Base-by-base conservation (phyloP, 2,113 vertebrate genomes). In the Rattus rattus region DNA sequence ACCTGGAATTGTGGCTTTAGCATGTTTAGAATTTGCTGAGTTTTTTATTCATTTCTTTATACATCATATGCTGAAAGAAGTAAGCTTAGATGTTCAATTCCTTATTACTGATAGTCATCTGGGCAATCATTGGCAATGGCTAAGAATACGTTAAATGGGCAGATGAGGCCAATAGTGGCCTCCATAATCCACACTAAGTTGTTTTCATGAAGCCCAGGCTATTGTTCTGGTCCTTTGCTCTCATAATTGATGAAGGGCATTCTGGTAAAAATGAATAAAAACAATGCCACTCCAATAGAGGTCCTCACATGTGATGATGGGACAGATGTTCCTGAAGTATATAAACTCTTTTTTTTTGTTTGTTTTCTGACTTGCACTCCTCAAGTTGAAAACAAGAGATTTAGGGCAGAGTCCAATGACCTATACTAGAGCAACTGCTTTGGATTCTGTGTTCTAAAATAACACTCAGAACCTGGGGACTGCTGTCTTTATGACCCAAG, bases 381-480 rank as follows among this genome's bases (percentile, higher is more conserved):
- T 84, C 20, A 24, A 49, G 3, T 86, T 84, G 3, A 28, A 12
- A 2, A 12, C 76, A 88, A 67, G 8, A 3, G 2, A 33, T 81
- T 96, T 28, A 87, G 39, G 84, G 61, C 3, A 87, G 28, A 47
- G 7, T 88, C 59, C 24, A 49, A 75, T 80, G 26, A 73, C 5
- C 17, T 80, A 33, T 56, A 0, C 7, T 33, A n/a, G 1, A 72
- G 16, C 2, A 63, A 22, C 5, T 0, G 1, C 14, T 24, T 72
- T 72, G 49, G 70, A 88, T n/a, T 80, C 33, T 59, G 0, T 26
- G 28, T 12, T 47, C 26, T 90, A 47, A 36, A 30, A 83, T 36
- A 28, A 77, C 24, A 17, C n/a, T 0, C 4, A 39, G 52, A 67
- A 61, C 2, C 26, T 67, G 61, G 33, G 10, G 28, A 8, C 1